phyloP scores from a whole-genome alignment of 2,888 invertebrate genomes.

The Apodemia mormo region DNA sequence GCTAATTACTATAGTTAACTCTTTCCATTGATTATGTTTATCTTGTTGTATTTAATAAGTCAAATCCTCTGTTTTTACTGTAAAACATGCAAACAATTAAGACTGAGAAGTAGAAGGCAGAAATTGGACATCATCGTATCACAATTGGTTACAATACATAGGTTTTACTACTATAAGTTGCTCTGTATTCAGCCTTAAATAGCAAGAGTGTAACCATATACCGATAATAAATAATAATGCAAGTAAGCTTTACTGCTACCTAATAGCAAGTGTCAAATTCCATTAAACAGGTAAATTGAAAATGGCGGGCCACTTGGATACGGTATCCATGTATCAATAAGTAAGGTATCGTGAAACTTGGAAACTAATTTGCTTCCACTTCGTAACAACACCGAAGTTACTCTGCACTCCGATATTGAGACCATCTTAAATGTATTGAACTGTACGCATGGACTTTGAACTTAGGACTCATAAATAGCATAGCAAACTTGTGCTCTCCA shows the following conservation, averaged over 20 bases:
- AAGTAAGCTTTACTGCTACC: not conserved
- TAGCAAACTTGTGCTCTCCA: not conserved
- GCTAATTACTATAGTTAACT: too few species aligned
- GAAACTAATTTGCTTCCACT: conserved; percentile 24
- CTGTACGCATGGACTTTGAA: not conserved
- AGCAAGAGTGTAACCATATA: too few species aligned
- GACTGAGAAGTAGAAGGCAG: too few species aligned
- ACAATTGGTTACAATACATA: too few species aligned
- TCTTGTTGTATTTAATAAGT: too few species aligned
- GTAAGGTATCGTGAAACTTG: conserved; percentile 20
- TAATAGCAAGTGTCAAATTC: not conserved
- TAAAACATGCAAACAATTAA: too few species aligned
- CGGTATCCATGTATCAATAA: conserved; percentile 5
- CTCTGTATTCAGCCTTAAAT: too few species aligned
- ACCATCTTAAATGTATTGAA: conserved; percentile 23
- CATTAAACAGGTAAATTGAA: not conserved
- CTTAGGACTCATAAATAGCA: conserved; percentile 2
- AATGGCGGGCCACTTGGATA: not conserved
- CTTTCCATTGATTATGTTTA: too few species aligned
- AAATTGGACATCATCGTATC: too few species aligned
- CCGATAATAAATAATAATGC: too few species aligned
- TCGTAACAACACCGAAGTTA: conserved; percentile 20
- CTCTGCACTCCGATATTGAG: conserved; percentile 18
- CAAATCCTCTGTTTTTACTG: too few species aligned
- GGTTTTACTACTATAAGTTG: too few species aligned